A percentile compares a stretch with the other conserved stretches of the same genome.
Evolutionary conservation across 2,888 invertebrate species (phyloP).

Genomic region (Epinotia bilunana): DNA sequence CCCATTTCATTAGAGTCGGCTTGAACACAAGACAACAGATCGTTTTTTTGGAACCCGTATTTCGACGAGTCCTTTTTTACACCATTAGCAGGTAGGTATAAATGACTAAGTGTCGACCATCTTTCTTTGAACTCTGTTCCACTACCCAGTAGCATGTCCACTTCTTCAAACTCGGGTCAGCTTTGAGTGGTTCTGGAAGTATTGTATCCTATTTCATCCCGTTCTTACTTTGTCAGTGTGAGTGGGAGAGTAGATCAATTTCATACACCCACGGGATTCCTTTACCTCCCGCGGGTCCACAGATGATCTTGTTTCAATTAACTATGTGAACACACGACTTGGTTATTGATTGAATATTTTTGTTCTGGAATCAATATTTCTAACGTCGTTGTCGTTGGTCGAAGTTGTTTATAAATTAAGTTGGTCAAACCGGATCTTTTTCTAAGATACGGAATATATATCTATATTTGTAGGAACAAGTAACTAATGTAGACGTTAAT

Average conservation of each 20-base stretch:
- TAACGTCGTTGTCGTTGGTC: background rate
- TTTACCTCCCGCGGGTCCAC: conserved; percentile 62
- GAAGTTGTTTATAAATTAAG: background rate
- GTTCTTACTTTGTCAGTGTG: conserved; percentile 48
- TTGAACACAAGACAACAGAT: conserved; percentile 56
- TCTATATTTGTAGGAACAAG: background rate
- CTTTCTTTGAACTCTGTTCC: conserved; percentile 20
- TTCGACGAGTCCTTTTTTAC: conserved; percentile 56
- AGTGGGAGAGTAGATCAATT: conserved; percentile 57
- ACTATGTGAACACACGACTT: conserved; percentile 57
- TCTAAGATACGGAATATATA: no score
- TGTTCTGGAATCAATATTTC: conserved; percentile 20
- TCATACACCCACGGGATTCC: conserved; percentile 66
- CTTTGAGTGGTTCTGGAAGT: conserved; percentile 26
- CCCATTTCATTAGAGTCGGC: conserved; percentile 67
- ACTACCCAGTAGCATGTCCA: conserved; percentile 3
- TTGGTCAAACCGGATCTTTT: background rate
- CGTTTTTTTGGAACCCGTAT: conserved; percentile 45
- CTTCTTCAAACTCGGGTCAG: conserved; percentile 12
- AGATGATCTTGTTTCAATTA: conserved; percentile 76
- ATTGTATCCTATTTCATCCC: conserved; percentile 53
- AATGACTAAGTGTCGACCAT: conserved; percentile 44
- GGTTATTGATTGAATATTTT: conserved; percentile 40
- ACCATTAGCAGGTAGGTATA: conserved; percentile 63
- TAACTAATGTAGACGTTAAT: background rate